These are phyloP conservation scores for Acrobasis suavella DNA, from an alignment of 2,888 invertebrate species.

Conservation along the genomic window DNA sequence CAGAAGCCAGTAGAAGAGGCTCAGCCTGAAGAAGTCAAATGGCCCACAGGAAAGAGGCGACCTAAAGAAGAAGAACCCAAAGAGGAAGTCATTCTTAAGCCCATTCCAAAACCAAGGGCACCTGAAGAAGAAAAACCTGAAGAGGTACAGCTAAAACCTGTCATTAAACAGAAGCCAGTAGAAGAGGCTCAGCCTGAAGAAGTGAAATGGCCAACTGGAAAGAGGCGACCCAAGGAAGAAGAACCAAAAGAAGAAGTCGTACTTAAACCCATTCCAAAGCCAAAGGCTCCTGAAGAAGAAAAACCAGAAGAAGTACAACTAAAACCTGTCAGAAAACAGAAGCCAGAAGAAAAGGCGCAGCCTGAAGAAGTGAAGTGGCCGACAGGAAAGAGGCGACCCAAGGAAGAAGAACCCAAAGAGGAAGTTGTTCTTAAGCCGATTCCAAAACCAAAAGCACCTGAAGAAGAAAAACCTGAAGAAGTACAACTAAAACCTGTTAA, in stretches of 20 bases:
- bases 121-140: conserved; percentile 59
- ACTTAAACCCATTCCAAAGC: conserved; percentile 69
- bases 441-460: conserved; percentile 40
- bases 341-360: conserved; percentile 38
- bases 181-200: conserved; percentile 48
- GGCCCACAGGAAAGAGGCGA: conserved; percentile 46
- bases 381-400: conserved; percentile 43
- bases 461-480: conserved; percentile 48
- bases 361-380: conserved; percentile 42
- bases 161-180: conserved; percentile 44
- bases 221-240: conserved; percentile 56
- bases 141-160: conserved; percentile 51
- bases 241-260: conserved; percentile 55
- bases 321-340: conserved; percentile 49
- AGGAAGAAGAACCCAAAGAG: conserved; percentile 47
- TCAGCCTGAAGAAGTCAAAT: conserved; percentile 44
- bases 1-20: conserved; percentile 43
- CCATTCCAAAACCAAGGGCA: conserved; percentile 50
- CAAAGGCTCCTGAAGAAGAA: conserved; percentile 48
- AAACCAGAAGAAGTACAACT: conserved; percentile 65
- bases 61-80: conserved; percentile 43
- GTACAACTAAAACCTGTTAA: conserved; percentile 40
- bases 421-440: conserved; percentile 56
- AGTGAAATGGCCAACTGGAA: conserved; percentile 46
- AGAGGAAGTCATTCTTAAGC: conserved; percentile 59